phyloP scores from a whole-genome alignment of 2,888 invertebrate species.

The Lithophane socia region DNA sequence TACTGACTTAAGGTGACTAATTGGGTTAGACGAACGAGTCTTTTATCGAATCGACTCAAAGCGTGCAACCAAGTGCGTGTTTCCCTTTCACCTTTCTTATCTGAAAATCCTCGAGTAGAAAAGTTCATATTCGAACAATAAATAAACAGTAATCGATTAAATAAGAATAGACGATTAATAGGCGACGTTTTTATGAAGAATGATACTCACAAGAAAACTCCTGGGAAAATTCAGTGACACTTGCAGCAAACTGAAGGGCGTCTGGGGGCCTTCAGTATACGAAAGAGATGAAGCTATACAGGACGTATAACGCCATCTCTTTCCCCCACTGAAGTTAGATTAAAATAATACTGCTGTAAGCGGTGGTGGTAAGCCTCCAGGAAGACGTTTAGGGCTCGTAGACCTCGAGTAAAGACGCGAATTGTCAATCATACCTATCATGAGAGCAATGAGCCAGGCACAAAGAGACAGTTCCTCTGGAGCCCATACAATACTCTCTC shows the following conservation, averaged over 20 bases:
- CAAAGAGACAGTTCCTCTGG: not conserved
- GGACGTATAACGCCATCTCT: too few relatives aligned
- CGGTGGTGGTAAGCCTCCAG: too few relatives aligned
- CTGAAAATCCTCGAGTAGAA: slow-evolving; percentile 4
- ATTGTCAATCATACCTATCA: not conserved
- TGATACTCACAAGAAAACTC: not conserved
- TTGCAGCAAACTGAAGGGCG: not conserved
- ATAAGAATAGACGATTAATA: not conserved
- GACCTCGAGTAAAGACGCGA: not conserved
- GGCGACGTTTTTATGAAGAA: not conserved
- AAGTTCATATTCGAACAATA: not conserved
- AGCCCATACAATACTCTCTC: not conserved
- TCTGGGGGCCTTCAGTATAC: too few relatives aligned
- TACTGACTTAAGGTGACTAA: not conserved
- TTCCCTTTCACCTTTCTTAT: slow-evolving; percentile 13
- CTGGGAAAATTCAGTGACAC: not conserved
- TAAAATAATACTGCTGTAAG: too few relatives aligned
- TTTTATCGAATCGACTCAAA: slow-evolving; percentile 1
- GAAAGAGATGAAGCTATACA: too few relatives aligned
- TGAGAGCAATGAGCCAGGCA: not conserved
- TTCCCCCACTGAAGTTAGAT: too few relatives aligned
- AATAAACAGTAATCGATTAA: not conserved
- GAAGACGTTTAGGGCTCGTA: not conserved
- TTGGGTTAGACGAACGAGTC: not conserved
- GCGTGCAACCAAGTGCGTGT: not conserved